Conservation (phyloP, 2,888 invertebrate genomes). For the Criorhina ranunculi region DNA sequence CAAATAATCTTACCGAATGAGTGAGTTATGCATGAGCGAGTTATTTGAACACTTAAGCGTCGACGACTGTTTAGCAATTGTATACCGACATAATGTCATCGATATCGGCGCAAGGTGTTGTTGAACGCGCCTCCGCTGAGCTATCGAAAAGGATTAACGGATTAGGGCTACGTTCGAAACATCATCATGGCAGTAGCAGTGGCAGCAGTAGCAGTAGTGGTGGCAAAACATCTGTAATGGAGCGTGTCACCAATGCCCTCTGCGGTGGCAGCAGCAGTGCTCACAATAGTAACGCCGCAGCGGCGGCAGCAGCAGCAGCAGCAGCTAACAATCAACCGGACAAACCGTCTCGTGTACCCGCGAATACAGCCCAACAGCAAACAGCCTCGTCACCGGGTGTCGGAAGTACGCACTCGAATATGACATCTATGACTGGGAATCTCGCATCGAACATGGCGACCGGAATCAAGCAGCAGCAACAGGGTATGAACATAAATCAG, state of each 20-base stretch:
- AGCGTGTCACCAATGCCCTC: constrained; percentile 93
- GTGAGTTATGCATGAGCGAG: constrained; percentile 69
- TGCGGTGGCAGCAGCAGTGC: constrained; percentile 88
- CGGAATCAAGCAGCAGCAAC: constrained; percentile 79
- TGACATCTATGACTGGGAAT: constrained; percentile 42
- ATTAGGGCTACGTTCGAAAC: constrained; percentile 88
- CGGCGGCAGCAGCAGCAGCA: constrained; percentile 72
- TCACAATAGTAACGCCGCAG: constrained; percentile 77
- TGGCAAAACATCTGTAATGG: constrained; percentile 90
- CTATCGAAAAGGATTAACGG: constrained; percentile 95
- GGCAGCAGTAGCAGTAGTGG: constrained; percentile 83
- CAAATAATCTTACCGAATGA: constrained; percentile 71
- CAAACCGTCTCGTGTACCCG: constrained; percentile 71
- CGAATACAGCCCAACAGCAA: constrained; percentile 67
- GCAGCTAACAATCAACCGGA: constrained; percentile 60
- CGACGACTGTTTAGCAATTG: constrained; percentile 46
- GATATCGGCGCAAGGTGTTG: constrained; percentile 94
- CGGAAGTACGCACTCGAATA: constrained; percentile 33
- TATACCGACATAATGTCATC: constrained; percentile 87
- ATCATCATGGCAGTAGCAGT: constrained; percentile 84
- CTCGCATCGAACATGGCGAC: constrained; percentile 52
- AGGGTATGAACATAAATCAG: constrained; percentile 80
- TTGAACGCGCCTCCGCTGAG: constrained; percentile 96
- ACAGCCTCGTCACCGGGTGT: constrained; percentile 60
- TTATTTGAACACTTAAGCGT: constrained; percentile 53